Evolutionary conservation across 2,113 vertebrate species (phyloP), one percentile per base, ranked within the genome.

Genomic region (Ifrita kowaldi): DNA sequence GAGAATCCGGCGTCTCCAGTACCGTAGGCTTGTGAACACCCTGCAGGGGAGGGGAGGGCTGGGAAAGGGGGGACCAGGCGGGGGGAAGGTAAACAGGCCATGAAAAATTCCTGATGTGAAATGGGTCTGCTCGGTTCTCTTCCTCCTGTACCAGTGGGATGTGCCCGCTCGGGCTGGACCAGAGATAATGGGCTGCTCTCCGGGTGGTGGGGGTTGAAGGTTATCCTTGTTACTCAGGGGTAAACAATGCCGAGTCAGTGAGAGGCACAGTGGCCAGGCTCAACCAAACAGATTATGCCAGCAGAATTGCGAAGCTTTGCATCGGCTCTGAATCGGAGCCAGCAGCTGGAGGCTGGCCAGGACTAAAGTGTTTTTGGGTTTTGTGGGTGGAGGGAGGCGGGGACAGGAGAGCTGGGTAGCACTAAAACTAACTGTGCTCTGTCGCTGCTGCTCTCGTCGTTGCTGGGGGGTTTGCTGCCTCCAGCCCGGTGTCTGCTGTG

Each of bases 301-400:
- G 98, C 98, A 97, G 96, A 97, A 97, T 97, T 97, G 96, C 41
- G 82, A 96, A 96, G 98, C 98, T 98, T 96, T 97, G 96, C 88
- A 90, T 88, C 63, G 95, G 97, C 98, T 98, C 98, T 99, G 98
- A 99, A 98, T 98, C 91, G 97, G 97, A 98, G 98, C 98, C 97
- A 98, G 98, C 97, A 97, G 97, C 97, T 99, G 99, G 99, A 98
- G 95, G 87, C 94, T 41, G 92, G 98, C 99, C 99, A 99, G 98
- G 94, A 97, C 95, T 96, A 97, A 97, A 97, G 98, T 97, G 97
- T 97, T 97, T 97, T 96, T 92, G 96, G 97, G 96, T 96, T 97
- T 97, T 95, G 95, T 96, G 96, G 97, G 98, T 98, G 97, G 98
- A 97, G 91, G 97, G 98, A 98, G 98, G 94, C 84, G 97, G 98